Evolutionary conservation across 92 coral and sea anemone genomes (phyloP).

Genomic region (Scolanthus callimorphus): DNA sequence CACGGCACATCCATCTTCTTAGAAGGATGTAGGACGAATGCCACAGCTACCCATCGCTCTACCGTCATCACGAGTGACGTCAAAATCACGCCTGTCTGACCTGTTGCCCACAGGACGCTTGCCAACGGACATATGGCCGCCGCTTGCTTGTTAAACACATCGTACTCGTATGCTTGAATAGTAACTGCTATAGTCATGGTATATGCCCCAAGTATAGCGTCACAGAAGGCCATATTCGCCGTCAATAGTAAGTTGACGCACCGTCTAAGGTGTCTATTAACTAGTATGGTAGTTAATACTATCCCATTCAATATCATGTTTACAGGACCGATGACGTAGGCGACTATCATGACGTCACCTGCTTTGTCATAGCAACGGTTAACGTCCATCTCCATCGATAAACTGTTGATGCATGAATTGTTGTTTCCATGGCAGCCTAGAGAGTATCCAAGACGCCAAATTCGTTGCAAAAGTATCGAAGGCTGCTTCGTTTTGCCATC

Average conservation of each 20-base stretch:
- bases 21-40: background rate
- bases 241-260: background rate
- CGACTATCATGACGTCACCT: background rate
- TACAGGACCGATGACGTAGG: background rate
- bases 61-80: background rate
- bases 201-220: background rate
- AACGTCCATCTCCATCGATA: background rate
- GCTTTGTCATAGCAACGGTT: slow-evolving; percentile 5
- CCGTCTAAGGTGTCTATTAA: background rate
- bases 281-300: background rate
- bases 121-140: background rate
- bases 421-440: background rate
- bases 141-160: background rate
- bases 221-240: background rate
- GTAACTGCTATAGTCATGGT: background rate
- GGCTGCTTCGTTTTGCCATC: background rate
- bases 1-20: background rate
- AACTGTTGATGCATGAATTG: background rate
- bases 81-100: slow-evolving; percentile 1
- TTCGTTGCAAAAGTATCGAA: background rate
- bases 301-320: background rate
- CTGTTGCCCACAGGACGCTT: background rate
- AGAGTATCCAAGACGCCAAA: background rate
- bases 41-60: background rate
- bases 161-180: background rate